Conservation (phyloP, 2,888 invertebrate species). For the Mactromeris polynyma region DNA sequence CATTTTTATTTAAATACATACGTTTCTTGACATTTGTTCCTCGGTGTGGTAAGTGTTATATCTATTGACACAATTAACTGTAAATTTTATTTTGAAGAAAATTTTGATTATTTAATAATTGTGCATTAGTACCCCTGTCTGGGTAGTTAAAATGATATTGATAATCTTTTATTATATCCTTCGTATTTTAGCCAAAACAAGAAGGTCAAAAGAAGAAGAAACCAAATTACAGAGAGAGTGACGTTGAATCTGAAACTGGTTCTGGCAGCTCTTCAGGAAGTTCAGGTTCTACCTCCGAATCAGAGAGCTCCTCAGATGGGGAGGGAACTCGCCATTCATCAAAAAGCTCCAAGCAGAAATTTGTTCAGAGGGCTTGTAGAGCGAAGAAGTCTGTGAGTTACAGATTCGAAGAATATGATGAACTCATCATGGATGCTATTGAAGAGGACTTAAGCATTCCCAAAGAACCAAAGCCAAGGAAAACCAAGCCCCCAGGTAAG, state of each 20-base stretch:
- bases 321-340: constrained; percentile 28
- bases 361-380: constrained; percentile 85
- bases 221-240: constrained; percentile 30
- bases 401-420: constrained; percentile 96
- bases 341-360: constrained; percentile 33
- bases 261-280: constrained; percentile 29
- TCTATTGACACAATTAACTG: too few relatives aligned
- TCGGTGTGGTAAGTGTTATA: too few relatives aligned
- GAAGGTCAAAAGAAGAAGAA: constrained; percentile 56
- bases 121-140: too few relatives aligned
- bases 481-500: constrained; percentile 66
- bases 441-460: constrained; percentile 83
- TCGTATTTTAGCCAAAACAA: not conserved
- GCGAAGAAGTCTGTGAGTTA: constrained; percentile 92
- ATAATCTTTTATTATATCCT: too few relatives aligned
- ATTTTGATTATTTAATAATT: too few relatives aligned
- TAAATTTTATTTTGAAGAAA: too few relatives aligned
- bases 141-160: too few relatives aligned
- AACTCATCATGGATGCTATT: constrained; percentile 96
- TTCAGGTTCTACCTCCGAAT: constrained; percentile 36
- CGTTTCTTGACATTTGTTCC: too few relatives aligned
- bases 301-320: constrained; percentile 43
- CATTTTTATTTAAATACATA: too few relatives aligned
- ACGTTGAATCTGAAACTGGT: constrained; percentile 30
- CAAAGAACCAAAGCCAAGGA: constrained; percentile 66